phyloP scores from a whole-genome alignment of 2,797 vertebrate genomes.

The Enteromius afrohamiltoni region DNA sequence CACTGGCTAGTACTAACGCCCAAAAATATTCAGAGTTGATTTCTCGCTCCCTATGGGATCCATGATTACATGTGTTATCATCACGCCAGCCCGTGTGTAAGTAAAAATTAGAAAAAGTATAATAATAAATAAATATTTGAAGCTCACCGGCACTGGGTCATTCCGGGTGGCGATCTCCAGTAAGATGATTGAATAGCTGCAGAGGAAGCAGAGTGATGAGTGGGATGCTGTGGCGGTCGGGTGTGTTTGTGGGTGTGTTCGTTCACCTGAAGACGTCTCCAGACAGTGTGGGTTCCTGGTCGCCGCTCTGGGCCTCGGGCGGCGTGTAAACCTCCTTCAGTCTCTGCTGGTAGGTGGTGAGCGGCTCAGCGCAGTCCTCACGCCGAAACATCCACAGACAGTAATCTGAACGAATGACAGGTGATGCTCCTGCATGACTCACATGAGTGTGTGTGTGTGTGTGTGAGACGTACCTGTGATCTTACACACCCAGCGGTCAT shows the following conservation, averaged over 20 bases:
- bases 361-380: slow-evolving; percentile 72
- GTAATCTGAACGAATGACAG: slow-evolving; percentile 74
- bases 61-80: too few species aligned
- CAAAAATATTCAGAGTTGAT: too few species aligned
- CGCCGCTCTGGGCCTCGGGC: slow-evolving; percentile 75
- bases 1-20: too few species aligned
- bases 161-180: slow-evolving; percentile 85
- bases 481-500: slow-evolving; percentile 88
- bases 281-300: slow-evolving; percentile 74
- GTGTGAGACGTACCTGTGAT: slow-evolving; percentile 77
- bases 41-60: too few species aligned
- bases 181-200: slow-evolving; percentile 85
- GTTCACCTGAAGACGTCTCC: slow-evolving; percentile 84
- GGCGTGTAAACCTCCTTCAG: slow-evolving; percentile 78
- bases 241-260: neutral
- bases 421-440: neutral
- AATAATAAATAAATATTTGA: neutral
- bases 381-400: slow-evolving; percentile 79
- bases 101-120: neutral
- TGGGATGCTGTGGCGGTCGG: neutral
- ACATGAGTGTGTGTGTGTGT: neutral
- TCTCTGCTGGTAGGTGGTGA: slow-evolving; percentile 73
- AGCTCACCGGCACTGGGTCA: slow-evolving; percentile 80
- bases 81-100: too few species aligned
- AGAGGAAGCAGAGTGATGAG: slow-evolving; percentile 54